A percentile compares a stretch with the other conserved stretches of the same genome.
Conservation (phyloP, 1,140 invertebrate species). For the Mylabris phalerata region DNA sequence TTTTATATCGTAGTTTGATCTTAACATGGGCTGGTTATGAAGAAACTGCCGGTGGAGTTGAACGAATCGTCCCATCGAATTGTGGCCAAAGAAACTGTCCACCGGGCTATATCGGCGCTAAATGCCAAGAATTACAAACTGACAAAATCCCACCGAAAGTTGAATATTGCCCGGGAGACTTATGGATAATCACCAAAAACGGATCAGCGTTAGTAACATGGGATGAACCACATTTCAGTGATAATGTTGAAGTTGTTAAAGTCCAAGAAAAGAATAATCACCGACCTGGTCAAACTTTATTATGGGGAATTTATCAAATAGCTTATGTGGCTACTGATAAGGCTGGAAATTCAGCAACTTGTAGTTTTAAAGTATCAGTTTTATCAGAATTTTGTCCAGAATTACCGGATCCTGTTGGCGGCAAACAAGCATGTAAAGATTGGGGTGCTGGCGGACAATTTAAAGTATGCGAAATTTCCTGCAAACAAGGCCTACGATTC, state of each 20-base stretch:
- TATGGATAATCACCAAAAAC: constrained; percentile 90
- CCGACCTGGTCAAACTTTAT: constrained; percentile 80
- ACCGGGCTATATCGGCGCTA: constrained; percentile 73
- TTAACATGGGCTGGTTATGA: constrained; percentile 93
- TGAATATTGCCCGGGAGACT: constrained; percentile 84
- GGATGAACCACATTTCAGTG: constrained; percentile 88
- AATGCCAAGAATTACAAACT: constrained; percentile 76
- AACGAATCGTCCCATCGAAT: constrained; percentile 82
- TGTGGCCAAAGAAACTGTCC: constrained; percentile 84
- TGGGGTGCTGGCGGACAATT: constrained; percentile 96
- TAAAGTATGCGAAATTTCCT: constrained; percentile 85
- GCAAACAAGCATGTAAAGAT: constrained; percentile 83
- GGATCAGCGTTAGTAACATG: constrained; percentile 87
- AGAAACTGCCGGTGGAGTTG: constrained; percentile 79
- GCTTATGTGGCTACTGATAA: constrained; percentile 90
- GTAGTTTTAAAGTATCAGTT: constrained; percentile 90
- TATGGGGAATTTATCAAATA: constrained; percentile 90
- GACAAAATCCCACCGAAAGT: constrained; percentile 68
- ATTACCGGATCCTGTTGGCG: constrained; percentile 80
- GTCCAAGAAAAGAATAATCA: constrained; percentile 82
- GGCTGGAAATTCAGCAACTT: constrained; percentile 83
- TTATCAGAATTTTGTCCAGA: constrained; percentile 85
- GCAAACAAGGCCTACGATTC: constrained; percentile 79
- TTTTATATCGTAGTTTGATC: constrained; percentile 77
- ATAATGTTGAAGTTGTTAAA: constrained; percentile 74